Conservation (phyloP, 1,140 invertebrate species). For the Araneus ventricosus region DNA sequence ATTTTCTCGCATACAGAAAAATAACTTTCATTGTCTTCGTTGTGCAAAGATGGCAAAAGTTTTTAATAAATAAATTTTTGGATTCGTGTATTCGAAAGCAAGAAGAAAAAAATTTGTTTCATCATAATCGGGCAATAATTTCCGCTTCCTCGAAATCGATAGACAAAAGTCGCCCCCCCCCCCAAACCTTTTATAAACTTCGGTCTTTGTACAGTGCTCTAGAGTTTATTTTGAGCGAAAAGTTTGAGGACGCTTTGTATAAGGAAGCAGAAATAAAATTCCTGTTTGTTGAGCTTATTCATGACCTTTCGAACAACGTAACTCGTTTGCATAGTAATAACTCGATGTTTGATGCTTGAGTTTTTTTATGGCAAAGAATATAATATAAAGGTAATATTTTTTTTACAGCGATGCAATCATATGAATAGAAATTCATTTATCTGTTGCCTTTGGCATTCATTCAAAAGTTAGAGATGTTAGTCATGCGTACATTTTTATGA, state of each 20-base stretch:
- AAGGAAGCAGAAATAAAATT: neutral
- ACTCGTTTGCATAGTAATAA: neutral
- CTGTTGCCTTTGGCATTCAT: neutral
- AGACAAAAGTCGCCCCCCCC: neutral
- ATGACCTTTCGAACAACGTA: neutral
- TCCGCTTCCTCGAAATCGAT: neutral
- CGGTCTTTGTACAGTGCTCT: neutral
- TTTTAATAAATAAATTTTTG: neutral
- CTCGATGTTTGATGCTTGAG: neutral
- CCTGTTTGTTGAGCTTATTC: neutral
- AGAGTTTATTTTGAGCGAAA: neutral
- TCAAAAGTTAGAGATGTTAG: too few relatives aligned
- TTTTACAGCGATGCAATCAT: neutral
- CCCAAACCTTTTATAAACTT: neutral
- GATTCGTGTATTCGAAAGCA: neutral
- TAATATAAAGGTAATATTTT: neutral
- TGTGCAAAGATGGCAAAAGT: too few relatives aligned
- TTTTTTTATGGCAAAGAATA: neutral
- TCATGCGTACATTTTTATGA: too few relatives aligned
- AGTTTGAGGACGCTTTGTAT: neutral
- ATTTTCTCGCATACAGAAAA: too few relatives aligned
- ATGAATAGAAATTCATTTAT: neutral
- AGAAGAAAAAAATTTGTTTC: neutral
- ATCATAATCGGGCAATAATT: neutral
- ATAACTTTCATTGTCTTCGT: too few relatives aligned